phyloP scores from a whole-genome alignment of 2,888 invertebrate species.

The Hydrotaea diabolus region DNA sequence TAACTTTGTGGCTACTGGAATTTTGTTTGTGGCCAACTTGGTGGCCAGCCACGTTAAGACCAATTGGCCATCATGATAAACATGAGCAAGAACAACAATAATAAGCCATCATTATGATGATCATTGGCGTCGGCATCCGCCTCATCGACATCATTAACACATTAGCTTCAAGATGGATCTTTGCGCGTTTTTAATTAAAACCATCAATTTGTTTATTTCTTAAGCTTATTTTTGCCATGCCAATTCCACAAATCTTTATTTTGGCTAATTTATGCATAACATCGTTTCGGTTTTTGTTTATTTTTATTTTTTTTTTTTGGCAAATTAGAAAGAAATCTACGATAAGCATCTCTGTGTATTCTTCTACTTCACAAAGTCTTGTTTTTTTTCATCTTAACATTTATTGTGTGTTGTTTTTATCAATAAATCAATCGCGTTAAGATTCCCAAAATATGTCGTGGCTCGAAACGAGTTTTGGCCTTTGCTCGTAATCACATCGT shows the following conservation, averaged over 20 bases:
- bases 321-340: slow-evolving; percentile 5
- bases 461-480: neutral
- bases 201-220: slow-evolving; percentile 7
- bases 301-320: neutral
- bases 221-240: neutral
- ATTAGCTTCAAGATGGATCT: slow-evolving; percentile 10
- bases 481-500: neutral
- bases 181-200: neutral
- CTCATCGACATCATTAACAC: slow-evolving; percentile 21
- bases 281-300: neutral
- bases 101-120: slow-evolving; percentile 20
- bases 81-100: slow-evolving; percentile 6
- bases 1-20: slow-evolving; percentile 37
- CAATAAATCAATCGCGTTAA: neutral
- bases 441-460: neutral
- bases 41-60: neutral
- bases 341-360: no score
- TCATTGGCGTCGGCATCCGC: neutral
- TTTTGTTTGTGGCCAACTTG: neutral
- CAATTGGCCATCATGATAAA: slow-evolving; percentile 15
- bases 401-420: neutral
- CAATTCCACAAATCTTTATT: slow-evolving; percentile 1
- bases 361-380: no score
- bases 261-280: slow-evolving; percentile 2
- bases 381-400: no score